phyloP scores from a whole-genome alignment of 2,888 invertebrate genomes.

The Lithophane leautieri region DNA sequence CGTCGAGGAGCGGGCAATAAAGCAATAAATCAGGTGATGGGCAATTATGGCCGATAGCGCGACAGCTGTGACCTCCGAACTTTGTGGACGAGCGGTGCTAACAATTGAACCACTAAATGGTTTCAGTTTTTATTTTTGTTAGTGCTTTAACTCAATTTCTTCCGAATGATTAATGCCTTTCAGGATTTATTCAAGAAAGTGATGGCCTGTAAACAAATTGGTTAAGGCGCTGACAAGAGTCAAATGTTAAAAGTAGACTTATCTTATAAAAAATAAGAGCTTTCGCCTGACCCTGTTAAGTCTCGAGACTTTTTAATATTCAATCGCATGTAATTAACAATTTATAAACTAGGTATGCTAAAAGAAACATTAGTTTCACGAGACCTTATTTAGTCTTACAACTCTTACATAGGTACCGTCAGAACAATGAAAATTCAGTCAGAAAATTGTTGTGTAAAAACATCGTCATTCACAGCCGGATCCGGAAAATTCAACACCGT shows the following conservation, averaged over 20 bases:
- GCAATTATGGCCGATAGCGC: slow-evolving; percentile 35
- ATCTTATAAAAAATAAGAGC: no score
- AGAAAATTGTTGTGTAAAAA: no score
- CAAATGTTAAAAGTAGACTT: no score
- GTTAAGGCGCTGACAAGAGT: no score
- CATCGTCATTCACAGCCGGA: neutral
- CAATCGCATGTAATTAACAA: neutral
- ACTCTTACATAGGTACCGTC: no score
- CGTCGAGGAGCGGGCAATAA: slow-evolving; percentile 19
- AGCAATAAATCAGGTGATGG: slow-evolving; percentile 52
- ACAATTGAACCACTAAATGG: slow-evolving; percentile 15
- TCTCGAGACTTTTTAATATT: neutral
- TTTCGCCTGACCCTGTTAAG: neutral
- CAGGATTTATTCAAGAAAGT: neutral
- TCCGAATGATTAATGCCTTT: neutral
- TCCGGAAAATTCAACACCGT: slow-evolving; percentile 14
- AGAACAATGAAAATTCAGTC: no score
- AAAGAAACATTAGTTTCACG: no score
- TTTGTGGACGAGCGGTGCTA: neutral
- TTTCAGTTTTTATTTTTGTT: slow-evolving; percentile 8
- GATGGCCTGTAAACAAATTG: neutral
- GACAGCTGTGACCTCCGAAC: slow-evolving; percentile 45
- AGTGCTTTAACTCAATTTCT: neutral
- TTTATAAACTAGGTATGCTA: no score
- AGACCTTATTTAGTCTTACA: no score